Conservation (phyloP, 2,888 invertebrate species). For the Drosophila pseudotakahashii region DNA sequence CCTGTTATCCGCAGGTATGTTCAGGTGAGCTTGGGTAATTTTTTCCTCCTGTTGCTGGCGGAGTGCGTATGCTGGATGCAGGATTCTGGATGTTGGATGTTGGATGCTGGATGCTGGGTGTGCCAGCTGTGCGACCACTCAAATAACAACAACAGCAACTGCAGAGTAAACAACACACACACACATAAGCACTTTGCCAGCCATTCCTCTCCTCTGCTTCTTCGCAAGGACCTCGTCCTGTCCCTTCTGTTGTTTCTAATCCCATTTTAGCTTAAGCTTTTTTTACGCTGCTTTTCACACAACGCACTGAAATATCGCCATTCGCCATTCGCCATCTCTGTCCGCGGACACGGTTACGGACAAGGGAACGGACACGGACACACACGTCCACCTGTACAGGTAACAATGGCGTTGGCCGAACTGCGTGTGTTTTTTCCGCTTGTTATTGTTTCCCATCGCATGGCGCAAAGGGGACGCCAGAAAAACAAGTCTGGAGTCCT, state of each 20-base stretch:
- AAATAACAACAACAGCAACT: slow-evolving; percentile 48
- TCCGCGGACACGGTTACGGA: neutral
- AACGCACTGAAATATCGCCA: slow-evolving; percentile 50
- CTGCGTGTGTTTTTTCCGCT: slow-evolving; percentile 20
- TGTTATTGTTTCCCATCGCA: slow-evolving; percentile 24
- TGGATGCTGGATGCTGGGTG: slow-evolving; percentile 13
- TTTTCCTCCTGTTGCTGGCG: slow-evolving; percentile 36
- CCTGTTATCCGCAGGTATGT: neutral
- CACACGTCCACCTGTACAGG: slow-evolving; percentile 24
- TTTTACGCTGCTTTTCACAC: slow-evolving; percentile 70
- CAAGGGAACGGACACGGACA: neutral
- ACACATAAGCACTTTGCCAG: slow-evolving; percentile 40
- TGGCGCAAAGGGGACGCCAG: neutral
- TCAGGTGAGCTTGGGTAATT: slow-evolving; percentile 25
- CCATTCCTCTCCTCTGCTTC: neutral
- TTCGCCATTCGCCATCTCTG: slow-evolving; percentile 6
- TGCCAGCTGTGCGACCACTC: slow-evolving; percentile 73
- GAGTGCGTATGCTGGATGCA: slow-evolving; percentile 21
- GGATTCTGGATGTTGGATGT: neutral
- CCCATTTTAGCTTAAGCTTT: slow-evolving; percentile 77
- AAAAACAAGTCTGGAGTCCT: slow-evolving; percentile 38
- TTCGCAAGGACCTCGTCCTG: slow-evolving; percentile 16
- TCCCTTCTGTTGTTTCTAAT: slow-evolving; percentile 67
- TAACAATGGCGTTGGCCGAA: slow-evolving; percentile 15
- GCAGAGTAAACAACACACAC: slow-evolving; percentile 40